Base-by-base conservation (phyloP, 2,888 invertebrate genomes). In the Leptura quadrifasciata region DNA sequence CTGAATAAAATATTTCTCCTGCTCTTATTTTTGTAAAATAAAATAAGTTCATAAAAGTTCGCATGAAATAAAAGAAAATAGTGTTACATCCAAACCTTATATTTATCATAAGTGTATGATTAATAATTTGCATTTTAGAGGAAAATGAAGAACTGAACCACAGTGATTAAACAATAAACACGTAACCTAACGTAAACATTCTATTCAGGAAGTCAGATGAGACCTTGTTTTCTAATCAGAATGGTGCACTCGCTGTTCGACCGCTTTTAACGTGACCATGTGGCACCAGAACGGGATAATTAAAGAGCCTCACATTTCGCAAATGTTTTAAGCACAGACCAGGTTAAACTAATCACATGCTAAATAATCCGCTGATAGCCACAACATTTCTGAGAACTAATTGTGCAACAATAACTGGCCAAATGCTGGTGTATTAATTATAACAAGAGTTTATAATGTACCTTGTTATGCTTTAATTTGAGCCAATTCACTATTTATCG, bases 291-390 rank as follows among this genome's bases (percentile, higher is more conserved):
- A 78, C 76, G 74, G 31, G 74, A 76, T 74, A 63, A 77, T 81
- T 79, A 76, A 80, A 80, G 80, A 72, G 76, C 79, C 71, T 75
- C 78, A 77, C 79, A 76, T 80, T 80, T 75, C 72, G 76, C 77
- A 74, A 80, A 75, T 73, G 71, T 67, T 77, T 76, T 70, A 80
- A 77, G 75, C 77, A 75, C n/a, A 54, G 54, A n/a, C 21, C 54
- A 27, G 31, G 77, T 74, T 76, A 76, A 68, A 78, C 80, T 81
- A 76, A 75, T 76, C 71, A 69, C 70, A 78, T 77, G 74, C 72
- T 67, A 77, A 77, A 77, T 71, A 75, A 72, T 75, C 68, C 58
- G 21, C 61, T 70, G 72, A 75, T 65, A 60, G 55, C 52, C 35
- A 52, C 68, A 67, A 67, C 35, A 68, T 67, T 54, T 63, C 69